phyloP scores from a whole-genome alignment of 2,888 invertebrate genomes.

The Spilarctia lutea region DNA sequence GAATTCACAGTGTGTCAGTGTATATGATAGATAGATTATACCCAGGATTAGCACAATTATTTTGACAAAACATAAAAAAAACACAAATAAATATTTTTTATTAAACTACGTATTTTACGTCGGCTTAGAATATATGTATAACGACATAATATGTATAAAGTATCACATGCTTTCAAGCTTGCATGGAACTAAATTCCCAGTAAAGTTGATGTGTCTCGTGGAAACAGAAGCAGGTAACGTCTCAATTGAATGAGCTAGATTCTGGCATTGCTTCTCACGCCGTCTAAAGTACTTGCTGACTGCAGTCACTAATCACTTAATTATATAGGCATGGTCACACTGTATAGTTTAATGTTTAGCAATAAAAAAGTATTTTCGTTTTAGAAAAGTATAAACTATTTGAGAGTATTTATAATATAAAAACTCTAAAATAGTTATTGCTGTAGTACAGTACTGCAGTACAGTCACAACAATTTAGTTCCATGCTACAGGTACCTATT shows the following conservation, averaged over 20 bases:
- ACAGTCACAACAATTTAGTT: too few relatives aligned
- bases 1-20: too few relatives aligned
- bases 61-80: not conserved
- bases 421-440: too few relatives aligned
- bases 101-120: not conserved
- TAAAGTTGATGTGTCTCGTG: slow-evolving; percentile 60
- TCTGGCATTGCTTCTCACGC: slow-evolving; percentile 47
- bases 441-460: too few relatives aligned
- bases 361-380: not conserved
- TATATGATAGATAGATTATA: too few relatives aligned
- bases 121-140: not conserved
- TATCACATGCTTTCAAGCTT: slow-evolving; percentile 30
- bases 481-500: too few relatives aligned
- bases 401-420: too few relatives aligned
- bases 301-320: slow-evolving; percentile 34
- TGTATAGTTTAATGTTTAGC: not conserved
- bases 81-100: not conserved
- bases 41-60: too few relatives aligned
- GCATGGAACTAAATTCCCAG: slow-evolving; percentile 40
- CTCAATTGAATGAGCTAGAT: slow-evolving; percentile 42
- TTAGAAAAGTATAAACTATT: not conserved
- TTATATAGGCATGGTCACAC: slow-evolving; percentile 28
- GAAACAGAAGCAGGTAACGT: slow-evolving; percentile 57
- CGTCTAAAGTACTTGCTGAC: slow-evolving; percentile 42
- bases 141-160: not conserved